phyloP scores from a whole-genome alignment of 2,888 invertebrate genomes.

The Ashinkailepas kermadecensis region DNA sequence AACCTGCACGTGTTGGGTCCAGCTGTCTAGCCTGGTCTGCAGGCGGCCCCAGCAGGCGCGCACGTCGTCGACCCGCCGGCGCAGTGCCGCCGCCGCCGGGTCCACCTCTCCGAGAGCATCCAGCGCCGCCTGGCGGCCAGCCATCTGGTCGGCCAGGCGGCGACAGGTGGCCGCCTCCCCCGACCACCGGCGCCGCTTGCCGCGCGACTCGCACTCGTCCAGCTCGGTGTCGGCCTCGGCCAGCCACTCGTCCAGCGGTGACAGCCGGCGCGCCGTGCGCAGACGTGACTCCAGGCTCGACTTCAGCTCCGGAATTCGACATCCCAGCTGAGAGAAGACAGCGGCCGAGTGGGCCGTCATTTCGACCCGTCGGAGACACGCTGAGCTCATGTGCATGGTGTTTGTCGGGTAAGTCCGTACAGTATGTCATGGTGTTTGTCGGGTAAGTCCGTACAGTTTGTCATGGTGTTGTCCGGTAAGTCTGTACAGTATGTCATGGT shows the following conservation, averaged over 20 bases:
- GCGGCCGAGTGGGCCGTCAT: no score
- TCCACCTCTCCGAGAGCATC: constrained; percentile 15
- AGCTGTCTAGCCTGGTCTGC: constrained; percentile 28
- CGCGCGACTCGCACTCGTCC: constrained; percentile 29
- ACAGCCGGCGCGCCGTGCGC: background rate
- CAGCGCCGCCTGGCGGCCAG: constrained; percentile 6
- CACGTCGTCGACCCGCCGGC: constrained; percentile 26
- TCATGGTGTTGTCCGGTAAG: no score
- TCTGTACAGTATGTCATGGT: no score
- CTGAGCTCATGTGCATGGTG: no score
- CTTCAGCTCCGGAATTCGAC: background rate
- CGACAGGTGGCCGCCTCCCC: constrained; percentile 19
- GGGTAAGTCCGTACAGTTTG: no score
- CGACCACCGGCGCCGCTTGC: constrained; percentile 19
- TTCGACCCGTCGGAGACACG: no score
- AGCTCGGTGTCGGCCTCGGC: constrained; percentile 34
- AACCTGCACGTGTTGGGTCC: constrained; percentile 18
- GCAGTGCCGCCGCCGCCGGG: constrained; percentile 23
- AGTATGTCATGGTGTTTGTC: no score
- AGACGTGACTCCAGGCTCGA: constrained; percentile 3
- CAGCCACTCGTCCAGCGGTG: constrained; percentile 34
- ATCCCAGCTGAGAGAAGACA: background rate
- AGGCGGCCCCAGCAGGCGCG: constrained; percentile 30
- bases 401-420: no score
- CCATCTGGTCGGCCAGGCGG: constrained; percentile 2